Conservation (phyloP, 2,797 vertebrate genomes). For the Corythornis leucogaster region DNA sequence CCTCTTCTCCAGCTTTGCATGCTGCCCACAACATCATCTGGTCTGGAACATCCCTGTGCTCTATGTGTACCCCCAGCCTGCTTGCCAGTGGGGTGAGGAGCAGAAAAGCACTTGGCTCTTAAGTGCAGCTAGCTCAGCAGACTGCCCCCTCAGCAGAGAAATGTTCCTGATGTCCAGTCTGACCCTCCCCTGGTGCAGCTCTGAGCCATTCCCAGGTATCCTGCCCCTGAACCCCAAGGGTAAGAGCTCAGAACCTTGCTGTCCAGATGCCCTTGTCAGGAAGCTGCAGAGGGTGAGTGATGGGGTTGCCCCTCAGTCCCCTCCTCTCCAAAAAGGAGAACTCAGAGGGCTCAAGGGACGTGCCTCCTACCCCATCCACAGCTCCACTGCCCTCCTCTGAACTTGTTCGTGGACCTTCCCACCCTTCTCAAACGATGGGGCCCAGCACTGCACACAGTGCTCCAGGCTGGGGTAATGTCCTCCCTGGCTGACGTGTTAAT, state of each 20-base stretch:
- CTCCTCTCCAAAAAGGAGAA: not conserved
- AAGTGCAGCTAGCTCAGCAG: no score
- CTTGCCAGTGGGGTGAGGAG: no score
- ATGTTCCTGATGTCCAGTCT: not conserved
- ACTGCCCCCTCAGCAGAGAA: not conserved
- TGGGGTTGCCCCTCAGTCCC: not conserved
- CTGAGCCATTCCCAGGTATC: not conserved
- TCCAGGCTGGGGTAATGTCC: rapidly evolving
- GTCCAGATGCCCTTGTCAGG: not conserved
- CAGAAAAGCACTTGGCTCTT: no score
- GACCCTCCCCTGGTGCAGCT: not conserved
- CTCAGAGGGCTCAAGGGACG: not conserved
- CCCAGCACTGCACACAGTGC: not conserved
- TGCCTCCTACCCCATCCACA: not conserved
- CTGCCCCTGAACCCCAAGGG: not conserved
- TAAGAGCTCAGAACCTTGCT: not conserved
- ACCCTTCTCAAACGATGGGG: not conserved
- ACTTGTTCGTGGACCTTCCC: rapidly evolving
- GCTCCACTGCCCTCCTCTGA: not conserved
- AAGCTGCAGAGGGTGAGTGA: not conserved
- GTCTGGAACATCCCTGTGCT: no score
- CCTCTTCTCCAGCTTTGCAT: no score
- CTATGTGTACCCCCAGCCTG: no score
- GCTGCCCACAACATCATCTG: no score
- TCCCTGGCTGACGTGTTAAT: not conserved